These are phyloP conservation scores for Amphilophus citrinellus DNA, from an alignment of 2,113 vertebrate species.

Conservation along the genomic window DNA sequence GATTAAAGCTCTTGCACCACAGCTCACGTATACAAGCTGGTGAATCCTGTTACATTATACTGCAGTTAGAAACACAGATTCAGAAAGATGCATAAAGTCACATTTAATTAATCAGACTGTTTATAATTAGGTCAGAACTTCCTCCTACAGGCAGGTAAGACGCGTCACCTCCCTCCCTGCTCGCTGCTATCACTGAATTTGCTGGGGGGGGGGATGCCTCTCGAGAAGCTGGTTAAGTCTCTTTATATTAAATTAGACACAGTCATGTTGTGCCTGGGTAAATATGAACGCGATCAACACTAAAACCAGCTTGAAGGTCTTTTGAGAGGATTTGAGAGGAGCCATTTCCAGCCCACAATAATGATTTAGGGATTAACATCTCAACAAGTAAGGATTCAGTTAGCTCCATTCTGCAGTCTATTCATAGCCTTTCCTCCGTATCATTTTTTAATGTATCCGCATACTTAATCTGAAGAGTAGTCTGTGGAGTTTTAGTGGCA, in stretches of 20 bases:
- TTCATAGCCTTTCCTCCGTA: background rate
- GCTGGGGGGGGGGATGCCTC: background rate
- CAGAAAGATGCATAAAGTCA: background rate
- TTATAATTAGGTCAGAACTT: conserved; percentile 30
- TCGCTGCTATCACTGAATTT: background rate
- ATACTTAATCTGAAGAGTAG: background rate
- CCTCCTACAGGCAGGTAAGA: background rate
- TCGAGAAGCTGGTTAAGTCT: conserved; percentile 37
- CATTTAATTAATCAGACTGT: conserved; percentile 8
- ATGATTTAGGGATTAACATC: conserved; percentile 49
- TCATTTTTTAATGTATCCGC: background rate
- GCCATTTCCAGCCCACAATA: conserved; percentile 17
- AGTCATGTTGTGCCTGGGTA: conserved; percentile 33
- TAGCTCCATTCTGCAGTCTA: conserved; percentile 7
- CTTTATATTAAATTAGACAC: conserved; percentile 42
- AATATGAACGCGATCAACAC: conserved; percentile 33
- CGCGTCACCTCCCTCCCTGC: background rate
- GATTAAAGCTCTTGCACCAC: background rate
- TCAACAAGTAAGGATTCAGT: conserved; percentile 14
- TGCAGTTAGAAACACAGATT: background rate
- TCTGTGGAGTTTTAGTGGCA: background rate
- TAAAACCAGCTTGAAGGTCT: conserved; percentile 29
- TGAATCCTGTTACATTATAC: background rate
- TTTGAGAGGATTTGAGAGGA: conserved; percentile 38
- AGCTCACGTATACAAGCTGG: background rate